Base-by-base conservation (phyloP, 2,888 invertebrate species). In the Megaustenia siamemsis region DNA sequence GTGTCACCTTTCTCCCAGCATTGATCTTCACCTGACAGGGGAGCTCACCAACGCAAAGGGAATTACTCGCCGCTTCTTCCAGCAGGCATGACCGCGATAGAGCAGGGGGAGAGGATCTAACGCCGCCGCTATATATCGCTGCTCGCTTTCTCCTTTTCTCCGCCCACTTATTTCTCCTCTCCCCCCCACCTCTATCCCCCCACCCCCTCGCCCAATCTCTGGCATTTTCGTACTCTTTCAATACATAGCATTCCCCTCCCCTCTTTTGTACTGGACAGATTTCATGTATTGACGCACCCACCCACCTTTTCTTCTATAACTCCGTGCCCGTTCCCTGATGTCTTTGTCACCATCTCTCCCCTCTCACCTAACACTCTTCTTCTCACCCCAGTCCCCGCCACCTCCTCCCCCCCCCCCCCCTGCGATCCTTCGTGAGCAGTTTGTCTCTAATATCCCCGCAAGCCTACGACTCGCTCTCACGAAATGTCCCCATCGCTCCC, bases 381-480 rank as follows among this genome's bases (percentile, higher is more conserved):
- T 38, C 77, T 35, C 45, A 8, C 73, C 28, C 49, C 69, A n/a
- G n/a, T 45, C 43, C 0, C 40, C 45, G 0, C 18, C 49, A 45
- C 49, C 3, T 43, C 45, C 49, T 8, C 5, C 18, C 49, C n/a
- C 32, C n/a, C 60, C 5, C n/a, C 28, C 4, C 66, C n/a, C 32
- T n/a, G n/a, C n/a, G 32, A 5, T n/a, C 32, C 73, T n/a, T 49
- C 32, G 49, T 49, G 73, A 73, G 49, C 28, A 49, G 43, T 38
- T n/a, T 45, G 76, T 12, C 76, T 76, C 35, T 38, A 76, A 53
- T 21, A 10, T 60, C 77, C 38, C 60, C 38, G 77, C 63, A 56
- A 77, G 60, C 77, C 60, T 40, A 77, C 77, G 38, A 77, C 77
- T 60, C 77, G 63, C 77, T 21, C 38, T 77, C 60, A 77, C 77